Base-by-base conservation (phyloP, 2,113 vertebrate species). In the Limanda limanda region DNA sequence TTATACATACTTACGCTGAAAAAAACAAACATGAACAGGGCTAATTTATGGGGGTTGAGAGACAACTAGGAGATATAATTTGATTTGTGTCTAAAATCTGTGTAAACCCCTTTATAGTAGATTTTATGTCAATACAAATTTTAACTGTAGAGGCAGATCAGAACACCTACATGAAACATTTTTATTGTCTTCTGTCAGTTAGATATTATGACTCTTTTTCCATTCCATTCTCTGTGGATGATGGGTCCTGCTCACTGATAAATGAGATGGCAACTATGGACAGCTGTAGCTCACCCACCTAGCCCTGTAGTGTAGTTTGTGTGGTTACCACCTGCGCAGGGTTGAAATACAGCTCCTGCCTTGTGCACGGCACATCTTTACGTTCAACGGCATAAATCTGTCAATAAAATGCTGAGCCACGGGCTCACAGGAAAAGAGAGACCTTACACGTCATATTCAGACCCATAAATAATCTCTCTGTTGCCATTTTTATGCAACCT, bases 361-460 rank as follows among this genome's bases (percentile, higher is more conserved):
- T 74, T 57, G 23, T 73, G 52, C 21, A 5, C 21, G 45, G 64
- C 73, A 18, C 74, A 65, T 72, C 79, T 74, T 78, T 78, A 70
- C n/a, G 24, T 72, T 37, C 67, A 10, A 59, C 15, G 23, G 47
- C n/a, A 72, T 92, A 91, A 91, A 91, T 91, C 83, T 88, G 71
- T 70, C 81, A 35, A 21, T 62, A 78, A 87, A 92, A 76, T 72
- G 88, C 87, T 92, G 89, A 91, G 89, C 65, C 71, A 58, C 63
- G 4, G 64, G 69, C 62, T 76, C 54, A 7, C 55, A 74, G 65
- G 62, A 52, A 63, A 58, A 67, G 35, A 70, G 24, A 25, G 61
- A 55, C 57, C 79, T 89, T 78, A 76, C 51, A 31, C 79, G 79
- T 81, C 79, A 90, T 90, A 88, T 89, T 79, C 84, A 65, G 48